Base-by-base conservation (phyloP, 2,113 vertebrate species). In the Eptatretus burgeri region DNA sequence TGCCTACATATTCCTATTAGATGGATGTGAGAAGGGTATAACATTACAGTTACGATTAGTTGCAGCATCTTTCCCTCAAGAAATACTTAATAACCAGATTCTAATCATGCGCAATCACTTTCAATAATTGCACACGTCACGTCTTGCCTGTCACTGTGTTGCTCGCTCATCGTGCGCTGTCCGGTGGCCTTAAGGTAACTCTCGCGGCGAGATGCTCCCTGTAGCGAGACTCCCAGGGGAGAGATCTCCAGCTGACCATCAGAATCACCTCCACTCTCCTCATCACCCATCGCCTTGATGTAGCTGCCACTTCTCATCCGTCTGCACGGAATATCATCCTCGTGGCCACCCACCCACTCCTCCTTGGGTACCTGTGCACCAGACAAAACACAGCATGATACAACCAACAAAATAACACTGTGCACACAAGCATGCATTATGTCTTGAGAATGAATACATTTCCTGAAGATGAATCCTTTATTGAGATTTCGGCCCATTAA, bases 231-330 rank as follows among this genome's bases (percentile, higher is more conserved):
- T 73, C 94, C 94, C 27, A 41, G 27, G 7, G 27, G 27, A 41
- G 27, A 41, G 27, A 41, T 7, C 27, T 41, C 27, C 27, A 41
- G 27, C 63, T 84, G 88, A 73, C 89, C 95, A 71, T 75, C 78
- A 69, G 84, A 87, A 1, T 88, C 95, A 72, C 95, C 89, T 53
- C 94, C 91, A 1, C 91, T 98, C 64, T 96, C 91, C 14, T 89
- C 89, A 69, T 98, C 91, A 65, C 81, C 91, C 89, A 98, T 98
- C 71, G 91, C 91, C 74, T 93, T 98, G 70, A 98, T 93, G 64
- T 98, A 98, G 71, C 91, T 98, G 68, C 91, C 91, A 17, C 89
- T 96, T 66, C 91, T 81, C 91, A 98, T 98, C 67, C 91, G 79
- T 51, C 91, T 78, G 69, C 91, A 98, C 0, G 91, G 91, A 71